These are phyloP conservation scores for Arremon brunneinucha DNA, from an alignment of 2,797 vertebrate species.

Conservation along the genomic window DNA sequence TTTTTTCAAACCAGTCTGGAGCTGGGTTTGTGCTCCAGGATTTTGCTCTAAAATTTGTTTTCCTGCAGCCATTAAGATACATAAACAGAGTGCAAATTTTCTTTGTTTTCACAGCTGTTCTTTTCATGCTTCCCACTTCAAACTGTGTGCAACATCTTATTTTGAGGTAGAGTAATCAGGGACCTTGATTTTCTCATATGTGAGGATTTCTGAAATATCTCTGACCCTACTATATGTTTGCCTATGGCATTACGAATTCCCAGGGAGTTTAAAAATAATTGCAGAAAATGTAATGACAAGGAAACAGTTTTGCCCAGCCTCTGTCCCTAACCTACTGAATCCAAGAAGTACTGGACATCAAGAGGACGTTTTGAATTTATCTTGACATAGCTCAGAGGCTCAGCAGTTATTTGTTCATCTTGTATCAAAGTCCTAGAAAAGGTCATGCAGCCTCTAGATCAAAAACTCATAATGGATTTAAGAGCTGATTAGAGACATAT, in stretches of 20 bases:
- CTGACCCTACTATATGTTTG: not conserved
- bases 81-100: not conserved
- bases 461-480: slow-evolving; percentile 23
- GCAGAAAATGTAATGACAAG: not conserved
- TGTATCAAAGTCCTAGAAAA: slow-evolving; percentile 30
- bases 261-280: not conserved
- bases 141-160: not conserved
- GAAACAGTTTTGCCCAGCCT: not conserved
- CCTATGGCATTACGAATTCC: not conserved
- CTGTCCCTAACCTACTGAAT: not conserved
- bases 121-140: not conserved
- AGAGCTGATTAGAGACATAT: not conserved
- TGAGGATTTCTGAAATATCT: not conserved
- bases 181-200: not conserved
- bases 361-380: not conserved
- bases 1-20: not conserved
- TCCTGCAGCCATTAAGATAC: not conserved
- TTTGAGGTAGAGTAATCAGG: not conserved
- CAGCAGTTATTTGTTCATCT: slow-evolving; percentile 20
- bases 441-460: not conserved
- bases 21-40: not conserved
- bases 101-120: not conserved
- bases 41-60: not conserved
- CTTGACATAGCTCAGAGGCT: slow-evolving; percentile 36
- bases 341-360: not conserved